Conservation (phyloP, 2,113 vertebrate genomes). For the Pygoscelis antarcticus region DNA sequence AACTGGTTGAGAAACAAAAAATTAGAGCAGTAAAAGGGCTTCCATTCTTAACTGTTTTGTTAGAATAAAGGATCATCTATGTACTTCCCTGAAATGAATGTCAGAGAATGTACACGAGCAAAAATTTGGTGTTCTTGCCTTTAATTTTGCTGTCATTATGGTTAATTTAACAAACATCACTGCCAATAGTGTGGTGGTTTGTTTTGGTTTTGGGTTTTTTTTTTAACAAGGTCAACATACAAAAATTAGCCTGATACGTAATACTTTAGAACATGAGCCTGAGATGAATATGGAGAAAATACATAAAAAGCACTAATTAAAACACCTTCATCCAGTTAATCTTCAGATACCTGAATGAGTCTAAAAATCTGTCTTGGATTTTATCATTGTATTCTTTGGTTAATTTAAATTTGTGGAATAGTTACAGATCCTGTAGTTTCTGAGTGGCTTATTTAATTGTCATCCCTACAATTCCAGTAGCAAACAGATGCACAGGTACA, state of each 20-base stretch:
- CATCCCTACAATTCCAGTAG: not conserved
- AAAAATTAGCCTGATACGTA: not conserved
- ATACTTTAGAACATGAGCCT: not conserved
- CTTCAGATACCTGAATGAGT: not conserved
- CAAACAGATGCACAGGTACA: not conserved
- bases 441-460: not conserved
- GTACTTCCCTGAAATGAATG: not conserved
- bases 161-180: not conserved
- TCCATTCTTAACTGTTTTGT: not conserved
- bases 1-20: not conserved
- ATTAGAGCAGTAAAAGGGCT: not conserved
- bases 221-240: not conserved
- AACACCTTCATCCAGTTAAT: not conserved
- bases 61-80: not conserved
- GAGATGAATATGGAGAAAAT: not conserved
- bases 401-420: not conserved
- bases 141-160: not conserved
- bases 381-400: not conserved
- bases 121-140: not conserved
- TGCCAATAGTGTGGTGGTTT: not conserved
- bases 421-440: not conserved
- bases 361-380: not conserved
- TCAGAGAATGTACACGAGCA: not conserved
- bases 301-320: not conserved
- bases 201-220: not conserved